Conservation (phyloP, 2,888 invertebrate genomes). For the Plagodis dolabraria region DNA sequence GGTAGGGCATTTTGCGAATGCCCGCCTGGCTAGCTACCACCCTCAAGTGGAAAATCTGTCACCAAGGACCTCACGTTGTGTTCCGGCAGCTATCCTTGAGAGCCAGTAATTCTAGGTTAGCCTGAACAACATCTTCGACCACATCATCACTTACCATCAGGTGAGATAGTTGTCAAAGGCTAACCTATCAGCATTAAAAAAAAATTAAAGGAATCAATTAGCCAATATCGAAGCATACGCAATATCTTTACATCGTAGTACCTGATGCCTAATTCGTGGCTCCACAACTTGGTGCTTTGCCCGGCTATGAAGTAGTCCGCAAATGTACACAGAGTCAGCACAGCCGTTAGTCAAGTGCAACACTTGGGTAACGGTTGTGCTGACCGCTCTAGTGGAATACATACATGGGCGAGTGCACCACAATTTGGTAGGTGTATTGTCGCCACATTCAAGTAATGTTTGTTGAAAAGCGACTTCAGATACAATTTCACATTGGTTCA, state of each 20-base stretch:
- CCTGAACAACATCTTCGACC: no score
- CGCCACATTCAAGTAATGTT: slow-evolving; percentile 4
- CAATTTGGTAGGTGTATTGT: slow-evolving; percentile 12
- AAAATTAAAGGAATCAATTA: no score
- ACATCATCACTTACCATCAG: no score
- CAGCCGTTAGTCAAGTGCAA: neutral
- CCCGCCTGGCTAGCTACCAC: no score
- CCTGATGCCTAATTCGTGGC: neutral
- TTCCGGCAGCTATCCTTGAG: no score
- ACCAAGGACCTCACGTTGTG: no score
- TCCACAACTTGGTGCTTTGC: slow-evolving; percentile 17
- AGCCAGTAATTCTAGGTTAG: no score
- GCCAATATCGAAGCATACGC: no score
- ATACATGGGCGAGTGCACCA: slow-evolving; percentile 17
- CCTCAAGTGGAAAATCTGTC: no score
- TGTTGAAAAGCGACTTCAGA: neutral
- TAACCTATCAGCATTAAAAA: no score
- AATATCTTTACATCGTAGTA: neutral
- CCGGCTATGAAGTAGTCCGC: slow-evolving; percentile 15
- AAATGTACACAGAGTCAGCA: slow-evolving; percentile 16
- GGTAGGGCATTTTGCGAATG: no score
- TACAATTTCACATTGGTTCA: neutral
- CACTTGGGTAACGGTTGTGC: slow-evolving; percentile 24
- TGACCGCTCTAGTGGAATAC: slow-evolving; percentile 20
- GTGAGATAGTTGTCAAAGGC: no score